Conservation (phyloP, 2,113 vertebrate genomes). For the Oryzias curvinotus region DNA sequence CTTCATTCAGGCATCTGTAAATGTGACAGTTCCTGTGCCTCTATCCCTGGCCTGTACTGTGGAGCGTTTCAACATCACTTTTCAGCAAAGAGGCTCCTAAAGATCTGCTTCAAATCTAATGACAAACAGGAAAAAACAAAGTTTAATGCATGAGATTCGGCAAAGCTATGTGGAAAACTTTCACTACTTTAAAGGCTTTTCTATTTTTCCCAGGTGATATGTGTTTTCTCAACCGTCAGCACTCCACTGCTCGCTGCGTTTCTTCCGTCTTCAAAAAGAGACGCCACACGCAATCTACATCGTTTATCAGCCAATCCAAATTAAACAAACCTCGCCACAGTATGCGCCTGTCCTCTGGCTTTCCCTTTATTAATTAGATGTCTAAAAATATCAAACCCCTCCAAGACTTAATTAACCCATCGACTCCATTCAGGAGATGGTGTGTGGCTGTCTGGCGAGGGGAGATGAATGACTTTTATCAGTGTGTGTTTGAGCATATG, state of each 20-base stretch:
- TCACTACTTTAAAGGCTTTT: background rate
- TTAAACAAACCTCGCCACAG: slow-evolving; percentile 73
- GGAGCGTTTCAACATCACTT: too few relatives aligned
- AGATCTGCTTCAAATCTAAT: background rate
- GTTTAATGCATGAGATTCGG: background rate
- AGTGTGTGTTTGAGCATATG: slow-evolving; percentile 33
- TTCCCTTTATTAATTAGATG: slow-evolving; percentile 76
- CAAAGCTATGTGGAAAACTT: background rate
- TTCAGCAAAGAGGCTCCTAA: too few relatives aligned
- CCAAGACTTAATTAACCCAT: slow-evolving; percentile 82
- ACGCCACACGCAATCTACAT: slow-evolving; percentile 25
- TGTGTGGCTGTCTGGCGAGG: slow-evolving; percentile 46
- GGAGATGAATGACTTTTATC: slow-evolving; percentile 60
- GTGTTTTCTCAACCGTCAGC: slow-evolving; percentile 22
- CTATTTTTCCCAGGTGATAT: slow-evolving; percentile 5
- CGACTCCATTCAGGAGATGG: slow-evolving; percentile 59
- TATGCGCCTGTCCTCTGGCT: slow-evolving; percentile 68
- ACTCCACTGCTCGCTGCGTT: slow-evolving; percentile 3
- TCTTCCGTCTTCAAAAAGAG: slow-evolving; percentile 28
- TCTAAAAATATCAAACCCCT: slow-evolving; percentile 82
- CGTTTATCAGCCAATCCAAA: slow-evolving; percentile 71
- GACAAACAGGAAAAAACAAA: background rate
- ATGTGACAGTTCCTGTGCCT: too few relatives aligned
- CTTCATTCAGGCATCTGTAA: too few relatives aligned
- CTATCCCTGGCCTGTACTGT: too few relatives aligned